Evolutionary conservation across 2,888 invertebrate species (phyloP).

Genomic region (Tanypteryx hageni): DNA sequence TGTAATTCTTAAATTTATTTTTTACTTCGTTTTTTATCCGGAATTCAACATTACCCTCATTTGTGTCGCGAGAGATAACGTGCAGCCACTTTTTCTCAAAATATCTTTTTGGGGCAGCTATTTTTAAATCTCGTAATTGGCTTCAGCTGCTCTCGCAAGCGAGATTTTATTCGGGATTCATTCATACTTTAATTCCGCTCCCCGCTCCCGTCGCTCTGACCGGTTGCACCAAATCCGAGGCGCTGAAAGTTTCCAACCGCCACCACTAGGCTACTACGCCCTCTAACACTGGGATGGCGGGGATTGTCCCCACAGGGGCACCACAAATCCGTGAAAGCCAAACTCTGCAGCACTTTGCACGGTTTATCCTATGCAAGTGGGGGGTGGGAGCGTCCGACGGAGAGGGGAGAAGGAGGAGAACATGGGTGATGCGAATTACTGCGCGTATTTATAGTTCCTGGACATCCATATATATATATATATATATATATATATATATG

Average conservation of each 20-base stretch:
- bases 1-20: no score
- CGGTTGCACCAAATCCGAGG: constrained; percentile 4
- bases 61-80: no score
- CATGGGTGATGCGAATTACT: background rate
- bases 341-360: constrained; percentile 27
- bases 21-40: no score
- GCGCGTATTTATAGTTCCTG: constrained; percentile 30
- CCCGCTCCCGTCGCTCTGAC: background rate
- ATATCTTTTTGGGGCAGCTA: no score
- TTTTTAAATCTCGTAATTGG: background rate
- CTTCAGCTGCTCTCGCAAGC: background rate
- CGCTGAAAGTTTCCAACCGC: constrained; percentile 40
- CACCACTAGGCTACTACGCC: background rate
- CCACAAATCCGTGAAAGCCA: constrained; percentile 58
- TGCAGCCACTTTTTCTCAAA: no score
- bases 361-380: background rate
- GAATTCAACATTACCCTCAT: no score
- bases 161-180: background rate
- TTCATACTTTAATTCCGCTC: background rate
- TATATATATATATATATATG: no score
- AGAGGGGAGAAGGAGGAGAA: background rate
- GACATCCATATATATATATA: background rate
- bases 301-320: constrained; percentile 12
- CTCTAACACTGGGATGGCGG: constrained; percentile 22
- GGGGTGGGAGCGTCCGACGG: background rate